Evolutionary conservation across 2,113 vertebrate genomes (phyloP), one percentile per base, ranked within the genome.

Genomic region (Taxidea taxus): DNA sequence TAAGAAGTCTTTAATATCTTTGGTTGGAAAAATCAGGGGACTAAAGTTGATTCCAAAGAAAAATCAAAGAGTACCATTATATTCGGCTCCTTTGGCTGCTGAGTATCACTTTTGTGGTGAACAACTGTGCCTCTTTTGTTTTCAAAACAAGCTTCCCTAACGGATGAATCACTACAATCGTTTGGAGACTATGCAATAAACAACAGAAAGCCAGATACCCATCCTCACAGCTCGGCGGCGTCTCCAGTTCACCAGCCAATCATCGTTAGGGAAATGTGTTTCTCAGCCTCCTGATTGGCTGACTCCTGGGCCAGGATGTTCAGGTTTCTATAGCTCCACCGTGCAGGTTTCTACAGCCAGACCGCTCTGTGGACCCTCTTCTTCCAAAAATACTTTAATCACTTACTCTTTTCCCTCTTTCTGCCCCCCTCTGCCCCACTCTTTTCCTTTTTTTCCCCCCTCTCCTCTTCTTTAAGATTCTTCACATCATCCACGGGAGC

Each of bases 231-330:
- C 82, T 96, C 72, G n/a, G 82, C 49, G 39, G 86, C 96, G 89
- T 86, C 83, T 92, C 44, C 11, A 78, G 66, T 10, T 64, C 70
- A 58, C 31, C 77, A 97, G 23, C 98, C 98, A 99, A 98, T 98
- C 96, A 98, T 39, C 87, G 86, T 95, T 90, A 96, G 62, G 96
- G 96, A 98, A 98, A 98, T 96, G 13, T 74, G 25, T 44, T 91
- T 98, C 96, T 90, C 68, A 29, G 95, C 12, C 8, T 92, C 82
- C 81, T 97, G 64, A 98, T 98, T 98, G 98, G 98, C 77, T 97
- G 90, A 16, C 27, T 29, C 77, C 2, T 70, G 54, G 80, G 7
- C 94, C 91, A 66, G 27, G 44, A 29, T 60, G 77, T 94, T 90
- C 47, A 78, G 54, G 74, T 85, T 96, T 91, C 83, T 83, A 60